Evolutionary conservation across 1,140 invertebrate genomes (phyloP).

Genomic region (Nymphalis io): DNA sequence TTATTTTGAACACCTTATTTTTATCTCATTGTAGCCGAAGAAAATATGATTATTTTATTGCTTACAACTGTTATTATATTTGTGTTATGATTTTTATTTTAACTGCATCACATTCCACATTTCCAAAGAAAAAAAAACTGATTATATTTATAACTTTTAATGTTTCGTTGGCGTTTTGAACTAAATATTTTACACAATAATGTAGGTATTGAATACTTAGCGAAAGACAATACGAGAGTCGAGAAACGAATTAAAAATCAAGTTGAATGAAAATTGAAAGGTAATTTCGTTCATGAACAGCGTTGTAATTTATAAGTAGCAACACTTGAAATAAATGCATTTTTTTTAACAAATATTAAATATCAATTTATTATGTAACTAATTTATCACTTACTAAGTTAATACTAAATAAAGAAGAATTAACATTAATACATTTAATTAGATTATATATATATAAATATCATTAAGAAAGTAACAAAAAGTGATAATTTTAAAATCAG

Average conservation of each 20-base stretch:
- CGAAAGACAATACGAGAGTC: slow-evolving; percentile 46
- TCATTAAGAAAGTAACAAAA: neutral
- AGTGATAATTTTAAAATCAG: neutral
- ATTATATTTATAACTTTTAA: slow-evolving; percentile 5
- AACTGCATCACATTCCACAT: neutral
- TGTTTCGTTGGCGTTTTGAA: neutral
- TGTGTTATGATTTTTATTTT: slow-evolving; percentile 6
- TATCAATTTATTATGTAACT: too few species aligned
- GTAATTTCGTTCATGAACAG: slow-evolving; percentile 44
- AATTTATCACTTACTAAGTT: too few species aligned
- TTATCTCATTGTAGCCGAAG: slow-evolving; percentile 51
- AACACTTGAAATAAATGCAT: neutral
- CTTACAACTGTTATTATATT: slow-evolving; percentile 15
- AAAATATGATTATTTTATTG: slow-evolving; percentile 49
- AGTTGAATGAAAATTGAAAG: slow-evolving; percentile 51
- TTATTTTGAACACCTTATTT: slow-evolving; percentile 45
- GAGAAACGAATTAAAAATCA: slow-evolving; percentile 43
- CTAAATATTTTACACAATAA: slow-evolving; percentile 30
- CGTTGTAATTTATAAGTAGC: slow-evolving; percentile 19
- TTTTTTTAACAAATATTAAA: neutral
- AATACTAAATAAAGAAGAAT: too few species aligned
- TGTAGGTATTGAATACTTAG: slow-evolving; percentile 34
- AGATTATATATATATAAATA: too few species aligned
- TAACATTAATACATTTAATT: too few species aligned
- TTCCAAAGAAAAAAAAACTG: neutral